Percentiles rank a stretch among this genome's conserved stretches.
Conservation (phyloP, 2,113 vertebrate species). For the Spermophilus dauricus region DNA sequence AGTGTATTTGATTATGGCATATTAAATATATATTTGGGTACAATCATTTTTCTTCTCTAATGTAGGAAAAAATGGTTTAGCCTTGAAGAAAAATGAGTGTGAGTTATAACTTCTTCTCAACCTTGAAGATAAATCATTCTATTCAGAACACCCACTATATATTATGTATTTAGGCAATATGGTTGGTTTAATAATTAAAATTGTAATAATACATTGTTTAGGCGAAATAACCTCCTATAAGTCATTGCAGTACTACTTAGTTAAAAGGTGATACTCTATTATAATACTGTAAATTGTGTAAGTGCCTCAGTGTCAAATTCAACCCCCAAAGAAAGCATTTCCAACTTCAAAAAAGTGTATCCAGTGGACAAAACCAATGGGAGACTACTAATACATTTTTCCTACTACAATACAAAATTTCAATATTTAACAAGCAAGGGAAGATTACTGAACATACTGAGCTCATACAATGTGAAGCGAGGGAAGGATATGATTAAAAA, state of each 20-base stretch:
- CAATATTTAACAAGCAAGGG: conserved; percentile 4
- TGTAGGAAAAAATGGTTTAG: conserved; percentile 52
- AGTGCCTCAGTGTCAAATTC: conserved; percentile 1
- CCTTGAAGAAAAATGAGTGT: conserved; percentile 74
- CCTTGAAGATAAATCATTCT: conserved; percentile 71
- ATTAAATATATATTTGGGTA: conserved; percentile 77
- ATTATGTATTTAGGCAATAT: conserved; percentile 67
- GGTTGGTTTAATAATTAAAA: conserved; percentile 81
- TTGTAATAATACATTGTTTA: conserved; percentile 75
- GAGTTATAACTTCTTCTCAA: conserved; percentile 74
- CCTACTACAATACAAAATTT: background rate
- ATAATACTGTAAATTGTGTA: conserved; percentile 63
- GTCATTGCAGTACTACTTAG: conserved; percentile 41
- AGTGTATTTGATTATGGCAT: conserved; percentile 68
- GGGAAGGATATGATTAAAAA: background rate
- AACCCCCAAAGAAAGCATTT: conserved; percentile 57
- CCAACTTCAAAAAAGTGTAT: background rate
- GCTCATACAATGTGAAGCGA: background rate
- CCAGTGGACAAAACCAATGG: conserved; percentile 39
- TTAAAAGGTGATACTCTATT: conserved; percentile 56
- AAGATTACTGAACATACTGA: background rate
- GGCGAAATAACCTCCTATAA: conserved; percentile 66
- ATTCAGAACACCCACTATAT: conserved; percentile 36
- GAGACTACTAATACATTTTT: conserved; percentile 30
- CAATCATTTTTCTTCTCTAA: conserved; percentile 72